Evolutionary conservation across 2,888 invertebrate genomes (phyloP), one percentile per base, ranked within the genome.

Genomic region (Blastobasis adustella): DNA sequence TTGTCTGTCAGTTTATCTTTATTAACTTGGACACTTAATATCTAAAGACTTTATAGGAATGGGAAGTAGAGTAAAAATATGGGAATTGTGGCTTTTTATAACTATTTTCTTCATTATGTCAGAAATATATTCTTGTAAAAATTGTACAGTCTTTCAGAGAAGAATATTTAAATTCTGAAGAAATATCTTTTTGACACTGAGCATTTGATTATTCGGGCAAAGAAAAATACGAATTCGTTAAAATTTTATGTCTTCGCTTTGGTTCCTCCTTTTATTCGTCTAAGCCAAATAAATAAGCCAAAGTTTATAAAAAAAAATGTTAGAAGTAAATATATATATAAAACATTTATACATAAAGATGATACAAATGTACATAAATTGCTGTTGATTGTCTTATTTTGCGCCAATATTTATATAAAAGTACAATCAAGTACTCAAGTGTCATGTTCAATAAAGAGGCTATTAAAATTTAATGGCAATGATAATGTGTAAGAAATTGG

Each of bases 201-300:
- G 70, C 72, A 72, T 75, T 75, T 72, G 67, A 71, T 57, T 23
- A 23, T 23, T 23, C 23, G 23, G 23, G 23, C 23, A 23, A 23
- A 23, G 3, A 23, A 3, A 23, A 23, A 47, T 38, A 49, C 50
- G 49, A 47, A 49, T 51, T 48, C n/a, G 40, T 54, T 42, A 46
- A 46, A n/a, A 10, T 45, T 49, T 7, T 45, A 10, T 10, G 39
- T 23, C 10, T 45, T 45, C 23, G 59, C 56, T 61, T 62, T 61
- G 10, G 58, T 63, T 67, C 56, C 62, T 71, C 66, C 66, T 62
- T 66, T 72, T 67, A 70, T 69, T 74, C 65, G 64, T 71, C 71
- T 74, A 80, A 76, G 85, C 84, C 85, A 85, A 85, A 86, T 71
- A 76, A 62, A 54, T 69, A 78, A 79, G 85, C 84, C 86, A 85